Base-by-base conservation (phyloP, 2,888 invertebrate genomes). In the Calliphora vomitoria region DNA sequence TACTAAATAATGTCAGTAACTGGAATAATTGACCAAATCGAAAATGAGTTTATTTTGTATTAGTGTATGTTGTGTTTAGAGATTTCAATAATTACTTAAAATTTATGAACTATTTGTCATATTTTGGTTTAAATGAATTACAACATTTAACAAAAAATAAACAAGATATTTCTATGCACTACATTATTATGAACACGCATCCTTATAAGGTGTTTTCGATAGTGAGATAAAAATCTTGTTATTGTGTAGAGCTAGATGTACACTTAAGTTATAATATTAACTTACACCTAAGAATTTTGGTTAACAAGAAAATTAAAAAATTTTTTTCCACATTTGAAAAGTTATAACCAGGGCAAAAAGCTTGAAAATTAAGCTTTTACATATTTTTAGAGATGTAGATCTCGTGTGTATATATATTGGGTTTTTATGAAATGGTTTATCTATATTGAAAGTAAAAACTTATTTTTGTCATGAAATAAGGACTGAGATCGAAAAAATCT, bases 81-180 rank as follows among this genome's bases (percentile, higher is more conserved):
- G 90, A 91, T 92, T 91, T 90, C 90, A 89, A 91, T 92, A 92
- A 92, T 92, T 92, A 92, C 87, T 89, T 89, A 89, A 91, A 91
- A 92, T 92, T 92, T 91, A 92, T 92, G 90, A 88, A 89, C 89
- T 85, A 90, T 91, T 90, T 91, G 91, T 89, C 87, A 87, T 80
- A n/a, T 79, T 86, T 82, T 66, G 75, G 35, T 71, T 62, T 25
- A 62, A 50, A 78, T 69, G 69, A 69, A 76, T 53, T 69, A 66
- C 31, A 66, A 55, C 1, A 8, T 11, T 8, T 31, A 76, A 64
- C 18, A 38, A 66, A 41, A 31, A 13, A 38, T n/a, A 31, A 35
- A 35, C 5, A 3, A 64, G 8, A 31, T 15, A 38, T 31, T 35
- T 41, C 38, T 25, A 47, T 53, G 20, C n/a, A 31, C 13, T 44